Evolutionary conservation across 2,113 vertebrate species (phyloP), one percentile per base, ranked within the genome.

Genomic region (Melanerpes aurifrons): DNA sequence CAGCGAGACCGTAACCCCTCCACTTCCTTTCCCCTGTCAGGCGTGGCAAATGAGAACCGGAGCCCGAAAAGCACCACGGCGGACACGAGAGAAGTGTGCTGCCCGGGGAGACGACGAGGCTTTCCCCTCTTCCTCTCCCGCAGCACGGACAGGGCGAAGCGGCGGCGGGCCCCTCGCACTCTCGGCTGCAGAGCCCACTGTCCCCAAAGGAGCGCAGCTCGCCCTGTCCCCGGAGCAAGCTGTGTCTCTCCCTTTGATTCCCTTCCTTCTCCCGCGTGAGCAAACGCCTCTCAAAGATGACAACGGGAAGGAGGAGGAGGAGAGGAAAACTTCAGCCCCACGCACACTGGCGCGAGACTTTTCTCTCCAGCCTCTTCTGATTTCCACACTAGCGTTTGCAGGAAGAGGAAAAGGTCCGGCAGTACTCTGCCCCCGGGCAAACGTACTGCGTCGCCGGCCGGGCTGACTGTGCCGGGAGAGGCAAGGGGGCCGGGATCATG

Each of bases 311-410:
- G 35, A 32, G 59, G 68, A 83, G 37, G 35, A 32, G 59, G 61
- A 58, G 62, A 47, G 56, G 61, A 69, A 64, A 94, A 93, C 77
- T 91, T 91, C 82, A 56, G 14, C 19, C 64, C n/a, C 63, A 35
- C 48, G 28, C 59, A 32, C 40, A 61, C 57, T 8, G 14, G 14
- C 28, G 54, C 10, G 26, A 18, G 35, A 29, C 31, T 57, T 35
- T 29, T 17, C 37, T n/a, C 29, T 67, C 45, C 57, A 5, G 45
- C 16, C 26, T 10, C 83, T 12, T 43, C 69, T 22, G 35, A 25
- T 59, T 24, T 32, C 56, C 62, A 2, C 22, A 20, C 14, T 9
- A 24, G 79, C 15, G 17, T 2, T 40, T 6, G 0, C 2, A 21
- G 56, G 14, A 29, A 43, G 16, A 26, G 20, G 50, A 29, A 4